These are phyloP conservation scores for Chromobotia macracanthus DNA, from an alignment of 2,797 vertebrate species.

Conservation along the genomic window DNA sequence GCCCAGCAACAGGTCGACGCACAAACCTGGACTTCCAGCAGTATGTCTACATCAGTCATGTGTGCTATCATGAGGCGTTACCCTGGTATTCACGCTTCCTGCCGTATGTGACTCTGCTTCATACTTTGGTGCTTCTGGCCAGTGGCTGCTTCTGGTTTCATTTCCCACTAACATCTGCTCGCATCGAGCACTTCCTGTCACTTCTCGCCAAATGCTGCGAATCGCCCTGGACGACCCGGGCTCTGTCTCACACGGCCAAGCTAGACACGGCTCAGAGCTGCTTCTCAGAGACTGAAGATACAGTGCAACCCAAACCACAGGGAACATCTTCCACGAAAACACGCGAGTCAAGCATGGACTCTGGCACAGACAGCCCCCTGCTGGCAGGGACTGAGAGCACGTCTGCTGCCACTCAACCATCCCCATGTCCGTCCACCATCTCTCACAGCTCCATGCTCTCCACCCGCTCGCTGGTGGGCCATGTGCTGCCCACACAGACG, in stretches of 20 bases:
- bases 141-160: slow-evolving; percentile 86
- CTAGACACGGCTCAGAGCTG: slow-evolving; percentile 65
- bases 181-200: slow-evolving; percentile 82
- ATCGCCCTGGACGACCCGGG: slow-evolving; percentile 84
- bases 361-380: slow-evolving; percentile 69
- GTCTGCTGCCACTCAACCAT: slow-evolving; percentile 58
- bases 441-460: slow-evolving; percentile 66
- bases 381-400: slow-evolving; percentile 60
- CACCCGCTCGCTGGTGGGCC: slow-evolving; percentile 52
- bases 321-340: slow-evolving; percentile 18
- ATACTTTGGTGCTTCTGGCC: slow-evolving; percentile 78
- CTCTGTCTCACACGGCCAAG: slow-evolving; percentile 77
- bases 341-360: slow-evolving; percentile 66
- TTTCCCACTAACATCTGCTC: slow-evolving; percentile 82
- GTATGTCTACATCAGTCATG: slow-evolving; percentile 81
- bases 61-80: slow-evolving; percentile 83
- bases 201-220: slow-evolving; percentile 84
- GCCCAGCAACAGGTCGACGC: slow-evolving; percentile 62
- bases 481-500: slow-evolving; percentile 19
- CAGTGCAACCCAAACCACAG: slow-evolving; percentile 30
- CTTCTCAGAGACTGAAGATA: slow-evolving; percentile 46
- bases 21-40: slow-evolving; percentile 82
- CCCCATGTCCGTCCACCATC: slow-evolving; percentile 66
- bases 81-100: slow-evolving; percentile 82
- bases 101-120: slow-evolving; percentile 81